Base-by-base conservation (phyloP, 2,797 vertebrate species). In the Cephalopachus bancanus region DNA sequence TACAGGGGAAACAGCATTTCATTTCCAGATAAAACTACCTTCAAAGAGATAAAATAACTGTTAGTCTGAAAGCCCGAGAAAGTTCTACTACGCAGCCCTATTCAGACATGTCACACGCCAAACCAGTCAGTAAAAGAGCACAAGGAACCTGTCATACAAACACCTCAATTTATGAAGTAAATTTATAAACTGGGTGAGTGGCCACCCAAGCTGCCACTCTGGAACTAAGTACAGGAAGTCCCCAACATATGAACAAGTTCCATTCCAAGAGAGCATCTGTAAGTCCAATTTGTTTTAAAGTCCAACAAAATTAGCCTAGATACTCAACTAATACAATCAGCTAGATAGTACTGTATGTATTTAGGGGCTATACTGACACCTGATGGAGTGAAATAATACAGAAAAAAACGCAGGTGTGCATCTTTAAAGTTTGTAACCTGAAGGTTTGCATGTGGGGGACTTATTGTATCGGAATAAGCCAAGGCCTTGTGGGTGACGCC, bases 1-100 rank as follows among this genome's bases (percentile, higher is more conserved):
- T 53, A 64, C n/a, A 94, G 20, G 44, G 30, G 37, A 83, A 96
- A 93, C 1, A 84, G 69, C 65, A 76, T 33, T 81, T 20, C 57
- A 53, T 75, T 89, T 95, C 33, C 37, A 64, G 60, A 83, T 59
- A 93, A 97, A 94, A 88, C 44, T 65, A 71, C 24, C 26, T 95
- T 87, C 55, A 78, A 71, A 90, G 69, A 88, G 30, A 8, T 30
- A 69, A 91, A 80, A 72, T 26, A 64, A 76, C 3, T 60, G 44
- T 80, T 76, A 53, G 55, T 62, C 69, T 49, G 72, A 51, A 76
- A 89, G 62, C 62, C 37, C 59, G 14, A 67, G 26, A 33, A 62
- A 89, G 9, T 83, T 65, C 55, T 83, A 86, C 55, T 72, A 92
- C 51, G 57, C 44, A 83, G 15, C 22, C 49, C 14, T 30, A 72